Conservation (phyloP, 64 coral and sea anemone species). For the Montipora foliosa region DNA sequence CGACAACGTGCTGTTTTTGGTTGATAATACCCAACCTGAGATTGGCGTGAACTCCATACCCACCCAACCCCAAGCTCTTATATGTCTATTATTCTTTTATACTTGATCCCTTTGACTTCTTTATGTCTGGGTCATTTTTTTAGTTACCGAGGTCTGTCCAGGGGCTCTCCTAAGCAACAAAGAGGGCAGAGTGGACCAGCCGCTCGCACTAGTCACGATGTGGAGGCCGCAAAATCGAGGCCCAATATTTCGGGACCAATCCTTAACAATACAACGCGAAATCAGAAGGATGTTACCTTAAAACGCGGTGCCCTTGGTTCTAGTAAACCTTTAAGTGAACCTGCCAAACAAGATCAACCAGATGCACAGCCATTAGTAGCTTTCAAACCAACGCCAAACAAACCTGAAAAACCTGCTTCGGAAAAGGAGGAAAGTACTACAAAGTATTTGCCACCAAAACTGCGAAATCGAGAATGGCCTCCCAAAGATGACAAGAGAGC, state of each 20-base stretch:
- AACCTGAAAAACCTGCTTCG: not conserved
- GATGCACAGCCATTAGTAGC: constrained; percentile 1
- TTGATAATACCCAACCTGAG: too few species aligned
- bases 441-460: constrained; percentile 23
- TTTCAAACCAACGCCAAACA: constrained; percentile 32
- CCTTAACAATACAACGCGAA: constrained; percentile 22
- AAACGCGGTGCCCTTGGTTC: constrained; percentile 27
- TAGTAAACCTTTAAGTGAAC: not conserved
- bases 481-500: constrained; percentile 40
- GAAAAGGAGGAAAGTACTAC: not conserved
- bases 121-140: not conserved
- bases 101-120: not conserved
- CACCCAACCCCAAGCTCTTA: too few species aligned
- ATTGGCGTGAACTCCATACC: too few species aligned
- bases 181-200: not conserved
- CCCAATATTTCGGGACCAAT: constrained; percentile 62
- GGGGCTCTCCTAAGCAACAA: constrained; percentile 33
- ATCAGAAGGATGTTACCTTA: constrained; percentile 37
- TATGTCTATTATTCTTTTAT: too few species aligned
- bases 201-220: not conserved
- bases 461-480: constrained; percentile 54
- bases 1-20: too few species aligned
- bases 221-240: constrained; percentile 20
- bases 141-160: constrained; percentile 61
- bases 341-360: not conserved